Base-by-base conservation (phyloP, 2,888 invertebrate genomes). In the Chrysomela aeneicollis region DNA sequence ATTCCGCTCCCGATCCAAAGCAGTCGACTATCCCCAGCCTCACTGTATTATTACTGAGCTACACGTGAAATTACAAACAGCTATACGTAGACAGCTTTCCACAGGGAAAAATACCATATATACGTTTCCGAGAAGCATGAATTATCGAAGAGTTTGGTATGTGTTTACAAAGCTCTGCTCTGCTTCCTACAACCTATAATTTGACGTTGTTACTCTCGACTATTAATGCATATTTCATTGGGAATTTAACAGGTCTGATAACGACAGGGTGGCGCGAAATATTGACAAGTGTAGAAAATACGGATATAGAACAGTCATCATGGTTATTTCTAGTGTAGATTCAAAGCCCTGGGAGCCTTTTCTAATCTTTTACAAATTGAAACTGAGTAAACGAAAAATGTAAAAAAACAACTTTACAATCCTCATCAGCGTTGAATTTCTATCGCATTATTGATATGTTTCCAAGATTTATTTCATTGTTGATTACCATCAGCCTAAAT, bases 131-230 rank as follows among this genome's bases (percentile, higher is more conserved):
- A 67, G 69, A 65, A 69, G 54, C 51, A 52, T 69, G 69, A 69
- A 69, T 69, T 67, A 69, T 69, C 64, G 60, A 69, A 21, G 22
- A 51, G 42, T 58, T 53, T 49, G 63, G 63, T 68, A 66, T 66
- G 68, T 68, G 68, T 68, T 68, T 68, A 68, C 62, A 61, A 61
- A 66, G 64, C 66, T 59, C 59, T 64, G 64, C 57, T 59, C 64
- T 62, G n/a, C 61, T 59, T 15, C 61, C 46, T 60, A 26, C 37
- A 66, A 61, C 66, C 57, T 66, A 59, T 66, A 68, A 68, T 68
- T 68, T 63, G 26, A 54, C 63, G 57, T 64, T 62, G 66, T 68
- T 68, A 66, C 59, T 63, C 59, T 37, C 55, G 52, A 61, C 49
- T 66, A 49, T 66, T 50, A 50, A 51, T 68, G 55, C 61, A 68